Evolutionary conservation across 2,113 vertebrate species (phyloP).

Genomic region (Nestor notabilis): DNA sequence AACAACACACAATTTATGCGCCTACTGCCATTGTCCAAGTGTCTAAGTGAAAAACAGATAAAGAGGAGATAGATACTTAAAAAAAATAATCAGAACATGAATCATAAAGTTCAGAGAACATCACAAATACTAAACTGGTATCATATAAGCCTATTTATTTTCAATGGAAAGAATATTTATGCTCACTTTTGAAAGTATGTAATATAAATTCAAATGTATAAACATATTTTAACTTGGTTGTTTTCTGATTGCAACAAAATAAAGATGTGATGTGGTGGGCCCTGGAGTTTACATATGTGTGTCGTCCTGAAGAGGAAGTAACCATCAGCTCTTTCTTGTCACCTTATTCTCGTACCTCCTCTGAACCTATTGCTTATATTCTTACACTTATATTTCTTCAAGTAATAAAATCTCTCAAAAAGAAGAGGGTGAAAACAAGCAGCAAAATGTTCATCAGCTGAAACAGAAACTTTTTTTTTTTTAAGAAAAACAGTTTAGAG

Average conservation of each 20-base stretch:
- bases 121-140: neutral
- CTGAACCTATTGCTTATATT: neutral
- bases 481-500: neutral
- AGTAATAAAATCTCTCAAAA: neutral
- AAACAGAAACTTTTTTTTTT: neutral
- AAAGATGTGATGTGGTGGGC: neutral
- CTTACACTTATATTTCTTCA: neutral
- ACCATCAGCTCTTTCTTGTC: neutral
- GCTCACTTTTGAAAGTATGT: neutral
- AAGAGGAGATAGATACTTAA: neutral
- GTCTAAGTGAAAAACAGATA: neutral
- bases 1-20: neutral
- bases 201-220: neutral
- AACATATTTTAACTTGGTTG: neutral
- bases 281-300: rapidly evolving
- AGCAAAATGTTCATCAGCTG: neutral
- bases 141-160: neutral
- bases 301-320: neutral
- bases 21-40: neutral
- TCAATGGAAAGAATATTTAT: neutral
- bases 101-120: neutral
- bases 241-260: neutral
- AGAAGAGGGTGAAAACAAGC: neutral
- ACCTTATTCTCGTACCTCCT: neutral
- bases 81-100: neutral